phyloP scores from a whole-genome alignment of 1,140 invertebrate species.

The Ectropis grisescens region DNA sequence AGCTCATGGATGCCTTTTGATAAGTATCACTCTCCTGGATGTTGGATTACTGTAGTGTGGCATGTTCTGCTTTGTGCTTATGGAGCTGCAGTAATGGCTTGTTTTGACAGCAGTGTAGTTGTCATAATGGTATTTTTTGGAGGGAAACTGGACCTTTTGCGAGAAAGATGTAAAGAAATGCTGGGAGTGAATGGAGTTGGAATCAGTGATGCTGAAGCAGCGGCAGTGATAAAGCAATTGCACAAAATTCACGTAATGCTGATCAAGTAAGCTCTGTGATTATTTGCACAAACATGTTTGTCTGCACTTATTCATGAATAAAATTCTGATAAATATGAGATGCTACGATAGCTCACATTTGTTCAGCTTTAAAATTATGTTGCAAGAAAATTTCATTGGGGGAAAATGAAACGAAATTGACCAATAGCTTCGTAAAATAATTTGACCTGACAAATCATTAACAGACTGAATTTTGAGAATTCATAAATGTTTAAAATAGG shows the following conservation, averaged over 20 bases:
- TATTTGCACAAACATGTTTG: background rate
- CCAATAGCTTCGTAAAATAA: too few relatives aligned
- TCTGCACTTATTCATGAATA: too few relatives aligned
- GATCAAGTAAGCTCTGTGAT: conserved; percentile 48
- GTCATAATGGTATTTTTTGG: conserved; percentile 51
- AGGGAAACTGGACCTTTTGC: conserved; percentile 41
- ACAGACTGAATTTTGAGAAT: too few relatives aligned
- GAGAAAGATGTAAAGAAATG: conserved; percentile 39
- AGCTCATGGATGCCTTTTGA: conserved; percentile 50
- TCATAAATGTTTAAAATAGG: too few relatives aligned
- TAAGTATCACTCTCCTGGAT: conserved; percentile 36
- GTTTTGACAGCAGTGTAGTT: conserved; percentile 37
- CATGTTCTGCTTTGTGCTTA: conserved; percentile 29
- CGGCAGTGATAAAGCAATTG: conserved; percentile 20
- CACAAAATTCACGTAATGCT: conserved; percentile 31
- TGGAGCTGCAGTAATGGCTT: conserved; percentile 32
- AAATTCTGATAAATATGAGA: too few relatives aligned
- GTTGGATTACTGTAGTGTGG: conserved; percentile 36
- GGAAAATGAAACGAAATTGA: too few relatives aligned
- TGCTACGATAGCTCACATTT: too few relatives aligned
- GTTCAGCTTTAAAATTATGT: too few relatives aligned
- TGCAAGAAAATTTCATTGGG: too few relatives aligned
- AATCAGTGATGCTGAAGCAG: conserved; percentile 18
- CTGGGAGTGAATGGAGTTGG: conserved; percentile 12
- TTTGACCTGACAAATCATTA: too few relatives aligned